Base-by-base conservation (phyloP, 1,140 invertebrate species). In the Coboldia fuscipes region DNA sequence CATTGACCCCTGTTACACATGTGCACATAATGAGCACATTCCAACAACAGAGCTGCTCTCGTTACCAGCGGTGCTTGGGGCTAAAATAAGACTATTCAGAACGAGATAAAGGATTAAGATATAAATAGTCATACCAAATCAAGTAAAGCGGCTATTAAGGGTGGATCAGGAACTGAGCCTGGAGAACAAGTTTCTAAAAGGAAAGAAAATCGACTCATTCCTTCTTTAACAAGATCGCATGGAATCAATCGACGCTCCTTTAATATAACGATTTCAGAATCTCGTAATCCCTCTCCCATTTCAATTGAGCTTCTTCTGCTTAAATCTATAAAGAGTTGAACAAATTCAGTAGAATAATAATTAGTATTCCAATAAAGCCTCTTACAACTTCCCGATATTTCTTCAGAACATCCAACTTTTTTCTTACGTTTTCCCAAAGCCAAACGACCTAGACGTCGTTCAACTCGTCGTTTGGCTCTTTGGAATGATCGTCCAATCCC, bases 1-100 rank as follows among this genome's bases (percentile, higher is more conserved):
- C 94, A 98, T 41, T 92, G 84, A 1, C 92, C 90, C 58, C 86
- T 84, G 50, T 97, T 98, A 52, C 94, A 99, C 36, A 80, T 75
- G 51, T 97, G 89, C 0, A 99, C 90, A 47, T 97, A 83, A 55
- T 94, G 77, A 4, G 88, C 78, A 56, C 92, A 97, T 58, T 99
- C 94, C 22, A 99, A 57, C 19, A 97, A 54, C 22, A 97, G 66
- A 2, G 82, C 72, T 12, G 94, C 93, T 48, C 90, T 60, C 0
- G 85, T 68, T 0, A 94, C 75, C 1, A 98, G 75, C 3, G 93
- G 88, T 16, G 93, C 85, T 57, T 93, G 68, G 1, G 82, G 89
- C 86, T 96, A 54, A 24, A 68, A 64, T 34, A 28, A 39, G 9
- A n/a, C 14, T 24, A 7, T 34, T 9, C 18, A 33, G 13, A 33